Evolutionary conservation across 2,797 vertebrate species (phyloP), one percentile per base, ranked within the genome.

Genomic region (Falco peregrinus): DNA sequence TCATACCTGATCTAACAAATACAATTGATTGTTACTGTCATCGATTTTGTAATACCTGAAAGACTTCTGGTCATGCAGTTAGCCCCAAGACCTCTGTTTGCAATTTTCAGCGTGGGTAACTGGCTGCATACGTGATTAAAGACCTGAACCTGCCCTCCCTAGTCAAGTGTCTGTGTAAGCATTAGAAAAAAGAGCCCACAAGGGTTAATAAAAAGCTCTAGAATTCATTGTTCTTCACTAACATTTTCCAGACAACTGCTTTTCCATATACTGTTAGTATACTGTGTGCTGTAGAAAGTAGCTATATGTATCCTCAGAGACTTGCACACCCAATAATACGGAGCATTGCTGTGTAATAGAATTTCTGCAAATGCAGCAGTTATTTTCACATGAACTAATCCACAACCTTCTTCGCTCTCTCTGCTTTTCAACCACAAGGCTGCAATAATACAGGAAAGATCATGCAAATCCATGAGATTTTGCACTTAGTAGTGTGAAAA

Each of bases 291-390:
- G 53, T 25, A 74, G 78, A 64, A 95, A 75, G 37, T n/a, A 73
- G 31, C 25, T 92, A 9, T 83, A 82, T 82, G 54, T 37, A 90
- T 79, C 87, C 96, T 93, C 35, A 54, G 93, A 94, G 79, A 90
- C 22, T 37, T 5, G 0, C 61, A 57, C 31, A 25, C 67, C n/a
- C 41, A 50, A 41, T 76, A 82, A 81, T 56, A 65, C 12, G 41
- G 68, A 94, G 45, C 48, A 50, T 29, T 64, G 29, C 68, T 90
- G 48, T 37, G 28, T 70, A 82, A 95, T 47, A 87, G 70, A 89
- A 82, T 90, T 90, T 86, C 84, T 84, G 84, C 70, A 86, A 93
- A 89, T 31, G n/a, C 60, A 95, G 83, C 80, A 84, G 51, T 48
- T 94, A 73, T 84, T 93, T 90, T 92, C 88, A 84, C 25, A 21